Conservation (phyloP, 2,888 invertebrate genomes). For the Acleris cristana region DNA sequence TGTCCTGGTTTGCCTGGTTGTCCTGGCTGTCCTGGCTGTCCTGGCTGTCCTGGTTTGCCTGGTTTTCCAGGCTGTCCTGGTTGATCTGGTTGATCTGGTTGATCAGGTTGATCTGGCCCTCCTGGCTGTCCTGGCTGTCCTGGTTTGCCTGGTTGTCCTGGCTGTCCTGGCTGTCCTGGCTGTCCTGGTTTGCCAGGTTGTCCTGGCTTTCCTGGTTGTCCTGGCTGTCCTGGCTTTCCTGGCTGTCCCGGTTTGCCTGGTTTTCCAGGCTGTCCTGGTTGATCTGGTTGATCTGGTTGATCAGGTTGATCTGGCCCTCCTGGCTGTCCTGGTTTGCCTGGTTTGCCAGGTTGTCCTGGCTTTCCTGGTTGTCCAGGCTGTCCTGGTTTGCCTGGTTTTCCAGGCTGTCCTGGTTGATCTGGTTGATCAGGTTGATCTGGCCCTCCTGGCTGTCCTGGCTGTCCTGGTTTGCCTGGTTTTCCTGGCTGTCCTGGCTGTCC, state of each 20-base stretch:
- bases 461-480: not conserved
- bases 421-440: not conserved
- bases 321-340: not conserved
- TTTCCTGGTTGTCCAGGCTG: not conserved
- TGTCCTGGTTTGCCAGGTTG: not conserved
- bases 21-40: too few relatives aligned
- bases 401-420: not conserved
- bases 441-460: not conserved
- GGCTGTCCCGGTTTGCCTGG: slow-evolving; percentile 1
- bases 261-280: not conserved
- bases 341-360: not conserved
- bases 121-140: too few relatives aligned
- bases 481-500: not conserved
- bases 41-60: too few relatives aligned
- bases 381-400: not conserved
- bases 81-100: too few relatives aligned
- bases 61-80: too few relatives aligned
- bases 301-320: not conserved
- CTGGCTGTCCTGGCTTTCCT: not conserved
- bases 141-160: not conserved
- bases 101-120: too few relatives aligned
- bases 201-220: not conserved
- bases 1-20: too few relatives aligned
- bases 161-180: not conserved
- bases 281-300: not conserved